A percentile compares a stretch with the other conserved stretches of the same genome.
Evolutionary conservation across 1,140 invertebrate genomes (phyloP).

Genomic region (Steinernema feltiae): DNA sequence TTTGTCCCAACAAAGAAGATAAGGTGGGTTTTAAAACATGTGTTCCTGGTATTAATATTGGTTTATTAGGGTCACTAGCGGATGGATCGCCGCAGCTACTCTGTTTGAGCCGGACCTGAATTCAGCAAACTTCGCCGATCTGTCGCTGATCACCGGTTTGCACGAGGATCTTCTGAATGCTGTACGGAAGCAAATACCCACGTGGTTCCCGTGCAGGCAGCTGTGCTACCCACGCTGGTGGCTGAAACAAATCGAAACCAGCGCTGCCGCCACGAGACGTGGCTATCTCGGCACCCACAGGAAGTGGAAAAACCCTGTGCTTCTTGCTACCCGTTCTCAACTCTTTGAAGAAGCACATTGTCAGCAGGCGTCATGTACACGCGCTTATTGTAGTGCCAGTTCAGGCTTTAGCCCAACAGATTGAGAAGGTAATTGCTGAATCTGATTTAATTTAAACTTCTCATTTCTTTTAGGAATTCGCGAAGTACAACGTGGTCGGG

Average conservation of each 20-base stretch:
- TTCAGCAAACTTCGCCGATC: background rate
- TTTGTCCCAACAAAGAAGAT: conserved; percentile 2
- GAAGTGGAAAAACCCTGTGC: conserved; percentile 91
- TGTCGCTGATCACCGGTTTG: background rate
- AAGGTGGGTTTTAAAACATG: background rate
- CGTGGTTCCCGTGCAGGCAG: conserved; percentile 22
- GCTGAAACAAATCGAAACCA: conserved; percentile 6
- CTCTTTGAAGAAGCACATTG: conserved; percentile 54
- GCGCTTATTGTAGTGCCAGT: conserved; percentile 84
- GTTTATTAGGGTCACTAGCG: conserved; percentile 26
- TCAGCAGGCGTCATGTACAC: conserved; percentile 65
- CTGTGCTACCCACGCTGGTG: conserved; percentile 28
- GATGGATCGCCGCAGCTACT: background rate
- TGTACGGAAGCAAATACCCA: background rate
- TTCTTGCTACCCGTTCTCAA: conserved; percentile 88
- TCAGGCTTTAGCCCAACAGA: conserved; percentile 81
- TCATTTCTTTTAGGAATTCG: conserved; percentile 23
- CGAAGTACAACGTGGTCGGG: conserved; percentile 20
- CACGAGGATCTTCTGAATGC: background rate
- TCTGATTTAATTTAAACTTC: conserved; percentile 17
- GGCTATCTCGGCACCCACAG: conserved; percentile 94
- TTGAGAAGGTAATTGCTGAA: conserved; percentile 67
- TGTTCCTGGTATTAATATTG: conserved; percentile 15
- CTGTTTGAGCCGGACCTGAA: background rate
- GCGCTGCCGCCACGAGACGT: conserved; percentile 68